Evolutionary conservation across 2,113 vertebrate genomes (phyloP), one percentile per base, ranked within the genome.

Genomic region (Taurulus bubalis): DNA sequence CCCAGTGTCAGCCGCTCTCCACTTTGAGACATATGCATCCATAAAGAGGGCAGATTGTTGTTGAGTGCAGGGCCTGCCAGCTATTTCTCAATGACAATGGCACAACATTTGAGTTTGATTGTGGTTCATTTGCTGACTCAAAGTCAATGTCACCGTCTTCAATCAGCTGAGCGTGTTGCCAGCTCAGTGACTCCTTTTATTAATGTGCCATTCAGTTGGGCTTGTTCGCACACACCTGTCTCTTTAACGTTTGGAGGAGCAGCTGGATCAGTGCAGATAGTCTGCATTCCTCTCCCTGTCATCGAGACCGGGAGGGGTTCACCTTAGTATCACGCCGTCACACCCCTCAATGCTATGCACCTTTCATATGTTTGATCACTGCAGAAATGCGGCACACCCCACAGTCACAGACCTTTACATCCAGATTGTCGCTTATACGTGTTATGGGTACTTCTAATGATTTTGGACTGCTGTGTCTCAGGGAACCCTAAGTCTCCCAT

Each of bases 271-370:
- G 7, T 10, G 14, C 28, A 20, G 68, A 75, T 14, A n/a, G 73
- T 63, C 75, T 68, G 64, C 91, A 91, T 93, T 93, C 90, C 85
- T 86, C 12, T 64, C 70, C 9, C 51, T 30, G 45, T 77, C 58
- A 36, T 15, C 0, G 4, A 26, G 20, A 75, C 71, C 20, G 66
- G 75, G 87, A 73, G 72, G 55, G 74, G 77, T 75, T 71, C 53
- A n/a, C 18, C 36, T 90, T 64, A 72, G 65, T 71, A 53, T 73
- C 10, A 15, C 47, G 40, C 6, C 49, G 87, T 84, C 89, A 91
- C 94, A 89, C 93, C 93, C 87, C 30, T 20, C 22, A 9, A 1
- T 79, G 91, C 79, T 90, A 94, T 92, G 87, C 49, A 85, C 56
- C 28, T 56, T 77, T 85, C 86, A 90, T 91, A 83, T 83, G 64